Conservation (phyloP, 2,113 vertebrate genomes). For the Crocuta crocuta region DNA sequence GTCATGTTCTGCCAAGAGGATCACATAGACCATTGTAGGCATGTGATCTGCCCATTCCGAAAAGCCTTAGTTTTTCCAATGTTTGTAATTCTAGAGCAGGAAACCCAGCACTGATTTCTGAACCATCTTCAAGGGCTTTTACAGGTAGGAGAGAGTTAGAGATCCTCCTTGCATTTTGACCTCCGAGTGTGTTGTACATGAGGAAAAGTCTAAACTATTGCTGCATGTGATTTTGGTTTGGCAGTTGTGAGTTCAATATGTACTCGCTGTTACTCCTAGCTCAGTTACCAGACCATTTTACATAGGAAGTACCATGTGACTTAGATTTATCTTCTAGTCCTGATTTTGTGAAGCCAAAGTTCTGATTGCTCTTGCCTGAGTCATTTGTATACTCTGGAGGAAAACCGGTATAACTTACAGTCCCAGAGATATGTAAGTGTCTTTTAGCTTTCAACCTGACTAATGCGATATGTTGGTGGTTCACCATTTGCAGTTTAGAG, state of each 20-base stretch:
- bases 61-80: constrained; percentile 16
- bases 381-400: constrained; percentile 33
- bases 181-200: background rate
- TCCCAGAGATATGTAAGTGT: background rate
- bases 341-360: background rate
- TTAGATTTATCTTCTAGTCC: constrained; percentile 30
- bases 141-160: background rate
- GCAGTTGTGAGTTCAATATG: background rate
- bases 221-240: background rate
- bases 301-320: background rate
- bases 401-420: background rate
- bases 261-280: background rate
- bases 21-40: background rate
- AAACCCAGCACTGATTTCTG: background rate
- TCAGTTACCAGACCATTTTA: constrained; percentile 23
- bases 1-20: background rate
- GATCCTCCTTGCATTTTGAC: background rate
- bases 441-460: background rate
- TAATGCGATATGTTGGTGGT: background rate
- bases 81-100: background rate
- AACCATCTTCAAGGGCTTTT: background rate
- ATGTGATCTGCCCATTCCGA: background rate
- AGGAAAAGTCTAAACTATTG: background rate
- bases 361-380: constrained; percentile 14
- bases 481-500: background rate